Conservation (phyloP, 2,888 invertebrate genomes). For the Liopterus haemorrhoidalis region DNA sequence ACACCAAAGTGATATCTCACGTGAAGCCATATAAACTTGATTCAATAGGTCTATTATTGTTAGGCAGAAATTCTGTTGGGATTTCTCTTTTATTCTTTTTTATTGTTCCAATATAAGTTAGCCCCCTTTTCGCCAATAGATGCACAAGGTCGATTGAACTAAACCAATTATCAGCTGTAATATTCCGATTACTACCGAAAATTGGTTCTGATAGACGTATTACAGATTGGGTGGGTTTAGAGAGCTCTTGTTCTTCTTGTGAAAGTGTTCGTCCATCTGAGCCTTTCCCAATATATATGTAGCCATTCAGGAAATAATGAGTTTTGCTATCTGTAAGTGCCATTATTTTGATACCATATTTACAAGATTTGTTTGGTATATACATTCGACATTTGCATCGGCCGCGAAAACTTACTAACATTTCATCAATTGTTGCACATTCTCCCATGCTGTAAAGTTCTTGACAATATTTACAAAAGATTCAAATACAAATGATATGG, state of each 20-base stretch:
- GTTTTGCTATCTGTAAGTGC: slow-evolving; percentile 1
- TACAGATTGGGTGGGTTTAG: slow-evolving; percentile 28
- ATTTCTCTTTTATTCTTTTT: slow-evolving; percentile 33
- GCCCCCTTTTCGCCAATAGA: slow-evolving; percentile 23
- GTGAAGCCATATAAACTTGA: slow-evolving; percentile 30
- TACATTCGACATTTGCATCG: slow-evolving; percentile 8
- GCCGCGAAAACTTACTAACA: slow-evolving; percentile 10
- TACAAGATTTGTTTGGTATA: slow-evolving; percentile 2
- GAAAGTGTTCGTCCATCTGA: slow-evolving; percentile 33
- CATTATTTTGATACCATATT: slow-evolving; percentile 10
- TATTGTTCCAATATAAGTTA: slow-evolving; percentile 32
- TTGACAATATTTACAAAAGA: slow-evolving; percentile 14
- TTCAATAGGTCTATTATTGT: slow-evolving; percentile 24
- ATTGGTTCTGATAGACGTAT: slow-evolving; percentile 25
- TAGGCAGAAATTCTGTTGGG: slow-evolving; percentile 32
- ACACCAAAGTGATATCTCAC: slow-evolving; percentile 24
- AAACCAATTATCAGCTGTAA: slow-evolving; percentile 35
- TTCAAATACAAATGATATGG: slow-evolving; percentile 10
- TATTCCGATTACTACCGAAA: slow-evolving; percentile 28
- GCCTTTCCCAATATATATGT: slow-evolving; percentile 6
- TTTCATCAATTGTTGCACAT: slow-evolving; percentile 13
- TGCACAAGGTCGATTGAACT: slow-evolving; percentile 29
- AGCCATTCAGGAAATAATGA: slow-evolving; percentile 7
- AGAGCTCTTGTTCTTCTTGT: slow-evolving; percentile 22
- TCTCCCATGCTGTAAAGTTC: slow-evolving; percentile 11